Base-by-base conservation (phyloP, 1,140 invertebrate genomes). In the Cyclina sinensis region DNA sequence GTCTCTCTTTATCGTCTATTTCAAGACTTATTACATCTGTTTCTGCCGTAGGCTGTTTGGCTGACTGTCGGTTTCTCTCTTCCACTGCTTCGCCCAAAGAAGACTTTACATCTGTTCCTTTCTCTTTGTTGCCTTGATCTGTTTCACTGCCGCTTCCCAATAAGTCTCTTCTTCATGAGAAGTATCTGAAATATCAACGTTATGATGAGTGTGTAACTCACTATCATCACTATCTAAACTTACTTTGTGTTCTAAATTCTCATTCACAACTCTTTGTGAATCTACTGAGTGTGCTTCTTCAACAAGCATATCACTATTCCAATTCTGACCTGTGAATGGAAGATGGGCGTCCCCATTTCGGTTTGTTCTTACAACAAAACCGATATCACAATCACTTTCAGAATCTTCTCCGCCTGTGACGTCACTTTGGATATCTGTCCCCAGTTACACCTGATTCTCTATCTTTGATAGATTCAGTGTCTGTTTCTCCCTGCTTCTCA, bases 291-390 rank as follows among this genome's bases (percentile, higher is more conserved):
- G 9, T 48, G 18, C 7, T 57, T 16, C 43, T 30, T 76, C 39
- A 9, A 16, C 43, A 27, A 16, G 35, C 14, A 4, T n/a, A 9
- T 76, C 39, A 43, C 43, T 43, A 18, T 2, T 16, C 7, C 7
- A 5, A 21, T 76, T 39, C 35, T 76, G 9, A 76, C 39, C 24
- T 12, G 35, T 76, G 35, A 16, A 2, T 16, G 35, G 73, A 39
- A 30, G 9, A 76, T 46, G 39, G 39, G 73, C 73, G 73, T 76
- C 73, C 73, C 39, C 73, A 46, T 76, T 16, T n/a, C n/a, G 24
- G 43, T 43, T 21, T 76, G 39, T 43, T 30, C 21, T 16, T 43
- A 46, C 11, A 9, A 43, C 73, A 76, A 21, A 76, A 21, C 43
- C 39, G 11, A 16, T 21, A 18, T 46, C 73, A 76, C 18, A 2